A percentile compares a stretch with the other conserved stretches of the same genome.
These are phyloP conservation scores for Microctenopoma lineatum DNA, from an alignment of 2,797 vertebrate genomes.

Conservation along the genomic window DNA sequence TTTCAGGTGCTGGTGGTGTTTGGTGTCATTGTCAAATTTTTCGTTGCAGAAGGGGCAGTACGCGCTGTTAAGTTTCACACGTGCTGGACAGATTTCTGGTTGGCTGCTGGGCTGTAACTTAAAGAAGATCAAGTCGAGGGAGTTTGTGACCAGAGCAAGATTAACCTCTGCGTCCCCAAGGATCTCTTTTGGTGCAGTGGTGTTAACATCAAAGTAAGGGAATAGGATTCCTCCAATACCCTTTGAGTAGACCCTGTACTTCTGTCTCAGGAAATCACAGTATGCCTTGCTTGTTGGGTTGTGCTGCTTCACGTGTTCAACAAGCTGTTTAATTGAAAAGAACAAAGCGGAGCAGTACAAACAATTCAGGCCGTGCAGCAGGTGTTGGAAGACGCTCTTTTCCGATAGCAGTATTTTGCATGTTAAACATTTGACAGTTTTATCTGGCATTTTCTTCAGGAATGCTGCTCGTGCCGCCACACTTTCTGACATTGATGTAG, in stretches of 20 bases:
- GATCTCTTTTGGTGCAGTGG: conserved; percentile 88
- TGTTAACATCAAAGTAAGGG: conserved; percentile 92
- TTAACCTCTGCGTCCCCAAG: conserved; percentile 91
- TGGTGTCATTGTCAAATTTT: conserved; percentile 83
- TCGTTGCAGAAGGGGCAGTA: conserved; percentile 93
- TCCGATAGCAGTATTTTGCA: conserved; percentile 91
- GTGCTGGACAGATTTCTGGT: conserved; percentile 69
- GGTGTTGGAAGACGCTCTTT: conserved; percentile 91
- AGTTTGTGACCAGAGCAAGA: conserved; percentile 89
- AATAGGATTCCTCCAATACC: conserved; percentile 88
- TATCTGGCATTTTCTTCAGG: conserved; percentile 93
- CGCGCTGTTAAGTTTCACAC: conserved; percentile 69
- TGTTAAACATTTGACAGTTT: conserved; percentile 89
- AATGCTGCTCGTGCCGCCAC: conserved; percentile 91
- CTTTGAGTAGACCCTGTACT: conserved; percentile 88
- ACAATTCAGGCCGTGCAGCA: conserved; percentile 94
- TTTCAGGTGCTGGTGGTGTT: conserved; percentile 91
- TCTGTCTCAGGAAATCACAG: conserved; percentile 89
- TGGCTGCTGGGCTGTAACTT: conserved; percentile 87
- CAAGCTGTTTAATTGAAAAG: conserved; percentile 89
- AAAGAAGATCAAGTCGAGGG: conserved; percentile 88
- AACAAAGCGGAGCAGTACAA: conserved; percentile 93
- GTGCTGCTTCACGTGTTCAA: conserved; percentile 91
- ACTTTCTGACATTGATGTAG: conserved; percentile 76
- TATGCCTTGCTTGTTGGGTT: conserved; percentile 86